phyloP scores from a whole-genome alignment of 2,113 vertebrate genomes.

The Ondatra zibethicus region DNA sequence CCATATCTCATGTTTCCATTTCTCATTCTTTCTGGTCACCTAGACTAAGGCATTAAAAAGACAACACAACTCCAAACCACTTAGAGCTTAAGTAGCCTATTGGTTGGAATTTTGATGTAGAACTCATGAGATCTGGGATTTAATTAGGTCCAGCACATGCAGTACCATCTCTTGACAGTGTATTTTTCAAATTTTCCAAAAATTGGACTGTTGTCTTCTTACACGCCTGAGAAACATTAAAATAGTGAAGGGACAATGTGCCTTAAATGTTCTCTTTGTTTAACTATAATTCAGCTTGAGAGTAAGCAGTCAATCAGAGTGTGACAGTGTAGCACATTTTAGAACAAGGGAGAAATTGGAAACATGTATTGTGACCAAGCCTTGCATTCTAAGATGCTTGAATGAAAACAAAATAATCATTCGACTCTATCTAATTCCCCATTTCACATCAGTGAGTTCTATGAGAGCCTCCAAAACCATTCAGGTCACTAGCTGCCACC shows the following conservation, averaged over 20 bases:
- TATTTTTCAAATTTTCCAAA: conserved; percentile 48
- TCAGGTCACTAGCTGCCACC: background rate
- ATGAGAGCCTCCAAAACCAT: background rate
- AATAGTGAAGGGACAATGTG: conserved; percentile 13
- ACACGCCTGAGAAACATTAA: background rate
- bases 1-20: background rate
- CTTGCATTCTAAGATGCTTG: conserved; percentile 41
- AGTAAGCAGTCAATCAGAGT: conserved; percentile 44
- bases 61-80: background rate
- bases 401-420: conserved; percentile 22
- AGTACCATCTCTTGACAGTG: conserved; percentile 3
- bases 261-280: conserved; percentile 49
- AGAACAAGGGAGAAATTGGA: conserved; percentile 58
- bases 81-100: background rate
- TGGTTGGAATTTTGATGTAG: conserved; percentile 21
- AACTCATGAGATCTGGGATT: background rate
- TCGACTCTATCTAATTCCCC: background rate
- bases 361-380: conserved; percentile 1
- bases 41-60: conserved; percentile 28
- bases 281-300: conserved; percentile 18
- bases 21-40: background rate
- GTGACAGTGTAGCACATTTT: conserved; percentile 51
- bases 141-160: background rate
- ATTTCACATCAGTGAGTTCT: background rate
- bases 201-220: background rate